Base-by-base conservation (phyloP, 1,140 invertebrate species). In the Cydia pomonella region DNA sequence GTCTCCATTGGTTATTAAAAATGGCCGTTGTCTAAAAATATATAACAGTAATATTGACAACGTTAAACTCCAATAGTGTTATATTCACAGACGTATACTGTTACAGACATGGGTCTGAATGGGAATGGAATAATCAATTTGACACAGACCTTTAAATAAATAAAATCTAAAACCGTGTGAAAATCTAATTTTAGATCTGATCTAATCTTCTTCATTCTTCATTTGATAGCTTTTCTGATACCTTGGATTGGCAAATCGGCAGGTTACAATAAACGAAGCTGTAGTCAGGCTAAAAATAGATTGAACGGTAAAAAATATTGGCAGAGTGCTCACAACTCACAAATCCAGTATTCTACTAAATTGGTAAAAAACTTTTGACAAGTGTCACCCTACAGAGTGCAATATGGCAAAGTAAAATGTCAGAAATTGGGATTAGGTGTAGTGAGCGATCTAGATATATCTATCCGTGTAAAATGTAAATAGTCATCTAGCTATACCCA, bases 21-120 rank as follows among this genome's bases (percentile, higher is more conserved):
- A 66, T 66, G n/a, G 27, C 21, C 29, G 63, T 66, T 66, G 63
- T 33, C 12, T n/a, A 66, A 66, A 66, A 29, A 66, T 12, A 66
- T 66, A n/a, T 66, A 63, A 63, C 18, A 29, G 16, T 1, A 18
- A 53, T 27, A 29, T 29, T 29, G n/a, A 29, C 27, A 33, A 66
- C 5, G 5, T 66, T 21, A 53, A 53, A 53, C n/a, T 53, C 6
- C 5, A 18, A 50, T 50, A 50, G 18, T 50, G n/a, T 50, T 50
- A 47, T 47, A 47, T 47, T 50, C 47, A 50, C n/a, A 50, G 16
- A 50, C 47, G 16, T 16, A 50, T n/a, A 50, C 47, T 16, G 47
- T n/a, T n/a, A 50, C 47, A 50, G 3, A 7, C 44, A 47, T 47
- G n/a, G n/a, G 44, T 50, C n/a, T n/a, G 47, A 16, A 50, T 50